Evolutionary conservation across 2,888 invertebrate species (phyloP).

Genomic region (Clepsis dumicolana): DNA sequence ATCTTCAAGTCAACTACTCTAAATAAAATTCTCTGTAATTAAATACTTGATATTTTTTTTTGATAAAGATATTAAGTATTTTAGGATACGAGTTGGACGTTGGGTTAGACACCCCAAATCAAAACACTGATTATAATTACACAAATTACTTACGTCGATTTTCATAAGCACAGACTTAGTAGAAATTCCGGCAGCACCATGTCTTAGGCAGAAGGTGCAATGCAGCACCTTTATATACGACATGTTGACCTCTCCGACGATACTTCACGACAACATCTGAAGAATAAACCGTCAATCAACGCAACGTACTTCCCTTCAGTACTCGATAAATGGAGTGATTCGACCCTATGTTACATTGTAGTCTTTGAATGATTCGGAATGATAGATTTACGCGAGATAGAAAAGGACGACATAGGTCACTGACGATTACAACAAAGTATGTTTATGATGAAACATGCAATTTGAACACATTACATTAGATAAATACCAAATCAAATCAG

Average conservation of each 20-base stretch:
- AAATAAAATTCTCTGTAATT: no score
- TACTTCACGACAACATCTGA: constrained; percentile 72
- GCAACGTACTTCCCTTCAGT: neutral
- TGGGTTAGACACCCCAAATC: neutral
- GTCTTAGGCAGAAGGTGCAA: constrained; percentile 72
- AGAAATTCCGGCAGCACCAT: constrained; percentile 65
- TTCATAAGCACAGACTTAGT: constrained; percentile 67
- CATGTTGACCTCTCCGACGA: constrained; percentile 58
- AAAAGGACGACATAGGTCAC: neutral
- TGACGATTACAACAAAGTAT: neutral
- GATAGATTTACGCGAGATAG: neutral
- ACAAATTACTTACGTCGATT: constrained; percentile 65
- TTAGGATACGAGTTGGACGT: no score
- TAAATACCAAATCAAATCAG: constrained; percentile 23
- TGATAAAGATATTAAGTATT: no score
- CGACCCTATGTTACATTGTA: no score
- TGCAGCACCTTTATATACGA: constrained; percentile 76
- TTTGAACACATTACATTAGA: neutral
- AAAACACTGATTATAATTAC: neutral
- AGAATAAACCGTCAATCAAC: constrained; percentile 50
- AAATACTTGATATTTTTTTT: no score
- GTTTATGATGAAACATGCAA: neutral
- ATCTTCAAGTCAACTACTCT: no score
- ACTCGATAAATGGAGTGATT: constrained; percentile 6
- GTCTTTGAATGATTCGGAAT: no score